Evolutionary conservation across 2,888 invertebrate species (phyloP), one percentile per base, ranked within the genome.

Genomic region (Imbricaverruca yamaguchii): DNA sequence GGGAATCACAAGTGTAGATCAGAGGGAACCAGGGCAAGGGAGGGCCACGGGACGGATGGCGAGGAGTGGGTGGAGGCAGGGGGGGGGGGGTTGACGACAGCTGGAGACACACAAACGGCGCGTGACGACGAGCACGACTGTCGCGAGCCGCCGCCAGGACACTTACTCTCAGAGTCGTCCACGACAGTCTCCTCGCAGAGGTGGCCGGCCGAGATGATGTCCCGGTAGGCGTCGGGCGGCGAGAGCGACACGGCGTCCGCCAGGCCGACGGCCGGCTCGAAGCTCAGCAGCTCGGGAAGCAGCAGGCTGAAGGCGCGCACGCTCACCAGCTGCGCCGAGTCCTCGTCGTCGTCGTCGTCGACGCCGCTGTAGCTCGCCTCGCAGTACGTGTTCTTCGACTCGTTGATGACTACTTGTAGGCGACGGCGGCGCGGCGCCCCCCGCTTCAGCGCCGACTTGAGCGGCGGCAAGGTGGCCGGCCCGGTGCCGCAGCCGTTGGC

Each of bases 211-310:
- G 79, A 25, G 69, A 81, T 67, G 25, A 79, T 69, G 39, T 80
- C 80, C 56, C 59, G n/a, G 80, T 80, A 81, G 63, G 80, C 81
- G n/a, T 80, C 80, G 12, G 81, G 81, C 23, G 81, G 81, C 0
- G 65, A 65, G 67, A 81, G 25, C 18, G 79, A 39, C n/a, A 81
- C 39, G 6, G 81, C 63, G 56, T 63, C 81, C 18, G 15, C 59
- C 7, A 78, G 63, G 65, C 78, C 56, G 55, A 56, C 39, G 8
- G 77, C 39, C 21, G 81, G 9, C 21, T 79, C 67, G 13, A 69
- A 69, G 56, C 56, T 59, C n/a, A 80, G 81, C 55, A 61, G 53
- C 55, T 79, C 81, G 21, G 74, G 74, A 55, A 74, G 74, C 6
- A 4, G 15, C 53, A 81, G 69, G 61, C 69, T 80, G 21, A 81